Conservation (phyloP, 2,113 vertebrate species). For the Laterallus jamaicensis region DNA sequence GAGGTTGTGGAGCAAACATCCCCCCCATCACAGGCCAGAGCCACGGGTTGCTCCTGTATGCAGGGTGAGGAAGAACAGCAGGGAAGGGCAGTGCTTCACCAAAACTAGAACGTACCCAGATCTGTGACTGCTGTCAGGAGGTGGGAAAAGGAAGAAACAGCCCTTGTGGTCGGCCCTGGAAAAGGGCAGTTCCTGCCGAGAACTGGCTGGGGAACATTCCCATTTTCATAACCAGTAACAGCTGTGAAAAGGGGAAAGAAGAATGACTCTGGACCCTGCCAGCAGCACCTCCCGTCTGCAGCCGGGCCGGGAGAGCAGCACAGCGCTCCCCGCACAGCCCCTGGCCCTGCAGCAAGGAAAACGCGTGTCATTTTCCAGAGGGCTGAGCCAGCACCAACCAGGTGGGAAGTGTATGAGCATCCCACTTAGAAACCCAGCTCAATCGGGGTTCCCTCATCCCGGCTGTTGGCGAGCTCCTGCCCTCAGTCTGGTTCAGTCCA, state of each 20-base stretch:
- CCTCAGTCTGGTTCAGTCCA: neutral
- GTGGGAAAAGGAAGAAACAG: neutral
- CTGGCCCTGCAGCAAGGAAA: slow-evolving; percentile 22
- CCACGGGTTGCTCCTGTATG: neutral
- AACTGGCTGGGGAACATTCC: slow-evolving; percentile 29
- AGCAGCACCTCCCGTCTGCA: neutral
- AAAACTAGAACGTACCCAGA: neutral
- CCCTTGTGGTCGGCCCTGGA: neutral
- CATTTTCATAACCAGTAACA: slow-evolving; percentile 39
- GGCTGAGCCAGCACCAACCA: slow-evolving; percentile 24
- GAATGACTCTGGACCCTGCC: neutral
- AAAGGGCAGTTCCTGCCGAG: slow-evolving; percentile 19
- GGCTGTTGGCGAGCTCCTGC: neutral
- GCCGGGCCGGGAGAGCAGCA: neutral
- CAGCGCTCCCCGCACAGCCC: neutral
- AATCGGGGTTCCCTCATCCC: neutral
- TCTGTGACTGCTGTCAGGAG: neutral
- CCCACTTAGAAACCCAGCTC: neutral
- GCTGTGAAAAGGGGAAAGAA: slow-evolving; percentile 32
- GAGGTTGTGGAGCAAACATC: neutral
- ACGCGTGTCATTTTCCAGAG: slow-evolving; percentile 26
- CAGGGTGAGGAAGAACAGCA: neutral
- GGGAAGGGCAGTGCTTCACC: neutral
- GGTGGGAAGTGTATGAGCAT: slow-evolving; percentile 15
- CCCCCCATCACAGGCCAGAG: neutral